These are phyloP conservation scores for Cactoblastis cactorum DNA, from an alignment of 2,888 invertebrate genomes.

Conservation along the genomic window DNA sequence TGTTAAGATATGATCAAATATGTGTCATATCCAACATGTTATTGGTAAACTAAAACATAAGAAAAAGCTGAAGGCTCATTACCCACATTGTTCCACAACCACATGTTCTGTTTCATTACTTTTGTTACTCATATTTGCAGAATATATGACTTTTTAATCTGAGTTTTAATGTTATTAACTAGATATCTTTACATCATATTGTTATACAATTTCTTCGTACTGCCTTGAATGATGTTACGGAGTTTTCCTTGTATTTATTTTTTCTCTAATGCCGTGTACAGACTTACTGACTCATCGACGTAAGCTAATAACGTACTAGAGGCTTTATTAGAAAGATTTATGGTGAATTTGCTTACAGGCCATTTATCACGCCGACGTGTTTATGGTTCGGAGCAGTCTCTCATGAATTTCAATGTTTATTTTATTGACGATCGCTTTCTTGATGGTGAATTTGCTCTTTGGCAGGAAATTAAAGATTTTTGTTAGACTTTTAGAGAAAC, in stretches of 20 bases:
- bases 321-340: constrained; percentile 16
- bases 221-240: neutral
- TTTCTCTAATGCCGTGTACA: neutral
- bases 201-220: neutral
- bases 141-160: too few relatives aligned
- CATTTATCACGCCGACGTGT: constrained; percentile 15
- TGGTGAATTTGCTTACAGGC: constrained; percentile 13
- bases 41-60: too few relatives aligned
- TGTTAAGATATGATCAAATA: too few relatives aligned
- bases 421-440: constrained; percentile 12
- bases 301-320: constrained; percentile 14
- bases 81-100: too few relatives aligned
- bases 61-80: too few relatives aligned
- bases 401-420: constrained; percentile 16
- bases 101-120: too few relatives aligned
- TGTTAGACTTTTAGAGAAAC: too few relatives aligned
- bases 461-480: neutral
- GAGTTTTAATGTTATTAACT: too few relatives aligned
- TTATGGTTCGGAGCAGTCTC: constrained; percentile 10
- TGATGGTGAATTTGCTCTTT: neutral
- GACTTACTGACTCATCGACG: constrained; percentile 3
- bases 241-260: neutral
- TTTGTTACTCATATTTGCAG: too few relatives aligned
- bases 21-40: too few relatives aligned
- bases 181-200: too few relatives aligned